Evolutionary conservation across 2,113 vertebrate species (phyloP).

Genomic region (Eleginops maclovinus): DNA sequence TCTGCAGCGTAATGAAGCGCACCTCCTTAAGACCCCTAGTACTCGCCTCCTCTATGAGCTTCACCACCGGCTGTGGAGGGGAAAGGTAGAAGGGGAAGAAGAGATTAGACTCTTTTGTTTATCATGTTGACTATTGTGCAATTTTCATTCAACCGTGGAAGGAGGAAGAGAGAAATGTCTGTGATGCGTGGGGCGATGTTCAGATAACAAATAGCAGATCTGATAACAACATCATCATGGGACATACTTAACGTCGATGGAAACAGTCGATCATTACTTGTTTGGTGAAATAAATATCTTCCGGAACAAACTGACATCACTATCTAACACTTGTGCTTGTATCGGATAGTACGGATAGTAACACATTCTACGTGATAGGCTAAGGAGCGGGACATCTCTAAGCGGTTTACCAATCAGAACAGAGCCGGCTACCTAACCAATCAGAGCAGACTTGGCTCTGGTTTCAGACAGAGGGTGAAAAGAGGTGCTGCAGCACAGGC

Average conservation of each 20-base stretch:
- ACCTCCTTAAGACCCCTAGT: slow-evolving; percentile 94
- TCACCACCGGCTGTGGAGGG: slow-evolving; percentile 89
- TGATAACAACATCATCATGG: slow-evolving; percentile 5
- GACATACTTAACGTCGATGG: neutral
- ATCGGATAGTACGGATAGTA: too few relatives aligned
- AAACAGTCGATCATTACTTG: slow-evolving; percentile 16
- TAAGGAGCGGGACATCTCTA: too few relatives aligned
- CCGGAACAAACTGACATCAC: too few relatives aligned
- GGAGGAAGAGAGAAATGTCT: neutral
- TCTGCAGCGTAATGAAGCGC: slow-evolving; percentile 96
- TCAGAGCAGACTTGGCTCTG: too few relatives aligned
- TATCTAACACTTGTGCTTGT: too few relatives aligned
- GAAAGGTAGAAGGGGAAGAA: neutral
- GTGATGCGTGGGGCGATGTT: neutral
- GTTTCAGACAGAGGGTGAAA: too few relatives aligned
- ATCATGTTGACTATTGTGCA: neutral
- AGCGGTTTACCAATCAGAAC: too few relatives aligned
- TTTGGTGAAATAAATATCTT: slow-evolving; percentile 30
- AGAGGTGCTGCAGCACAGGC: too few relatives aligned
- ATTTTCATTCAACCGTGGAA: slow-evolving; percentile 2
- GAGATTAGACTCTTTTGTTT: neutral
- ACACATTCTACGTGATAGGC: too few relatives aligned
- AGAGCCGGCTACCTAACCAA: too few relatives aligned
- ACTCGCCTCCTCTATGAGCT: slow-evolving; percentile 94
- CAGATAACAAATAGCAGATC: neutral